Evolutionary conservation across 2,888 invertebrate species (phyloP), one percentile per base, ranked within the genome.

Genomic region (Colostygia pectinataria): DNA sequence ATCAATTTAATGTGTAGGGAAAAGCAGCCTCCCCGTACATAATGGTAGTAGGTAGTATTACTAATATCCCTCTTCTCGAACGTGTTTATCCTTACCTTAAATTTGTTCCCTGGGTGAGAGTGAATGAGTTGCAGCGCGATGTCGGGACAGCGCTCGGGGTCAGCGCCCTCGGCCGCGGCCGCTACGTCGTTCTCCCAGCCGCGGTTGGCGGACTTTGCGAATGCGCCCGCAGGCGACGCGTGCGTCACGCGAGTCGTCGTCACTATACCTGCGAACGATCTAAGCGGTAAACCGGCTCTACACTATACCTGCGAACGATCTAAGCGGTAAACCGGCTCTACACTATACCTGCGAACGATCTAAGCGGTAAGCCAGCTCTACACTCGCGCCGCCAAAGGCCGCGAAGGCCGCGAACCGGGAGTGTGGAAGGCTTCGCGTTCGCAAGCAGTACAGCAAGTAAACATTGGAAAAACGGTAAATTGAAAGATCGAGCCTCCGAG

Each of bases 181-280:
- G 91, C 88, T 0, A 70, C 79, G 71, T 95, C 94, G 61, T 87
- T 91, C 76, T 95, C 95, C 93, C 94, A 95, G 54, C 92, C 77
- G 0, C 95, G 90, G 53, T 93, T 82, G 0, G 94, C 92, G 0
- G 86, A 80, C 66, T 93, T 93, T 0, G 95, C 95, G 69, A 92
- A 95, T 0, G 91, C 80, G 0, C 91, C 92, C 0, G 94, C 92
- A 0, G 95, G 95, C 1, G 95, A 94, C 0, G 95, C 96, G 74
- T 96, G 95, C 0, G 96, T 96, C 0, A 96, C 87, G 41, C 95
- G 90, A 0, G 95, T 94, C 0, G 94, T 95, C 0, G 96, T 96
- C 4, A 96, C 95, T 9, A 59, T 40, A n/a, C 54, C 54, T 57
- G 33, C 33, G 15, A 27, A n/a, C 20, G 20, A 28, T 12, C 25